Conservation (phyloP, 1,140 invertebrate genomes). For the Heliconius eleuchia region DNA sequence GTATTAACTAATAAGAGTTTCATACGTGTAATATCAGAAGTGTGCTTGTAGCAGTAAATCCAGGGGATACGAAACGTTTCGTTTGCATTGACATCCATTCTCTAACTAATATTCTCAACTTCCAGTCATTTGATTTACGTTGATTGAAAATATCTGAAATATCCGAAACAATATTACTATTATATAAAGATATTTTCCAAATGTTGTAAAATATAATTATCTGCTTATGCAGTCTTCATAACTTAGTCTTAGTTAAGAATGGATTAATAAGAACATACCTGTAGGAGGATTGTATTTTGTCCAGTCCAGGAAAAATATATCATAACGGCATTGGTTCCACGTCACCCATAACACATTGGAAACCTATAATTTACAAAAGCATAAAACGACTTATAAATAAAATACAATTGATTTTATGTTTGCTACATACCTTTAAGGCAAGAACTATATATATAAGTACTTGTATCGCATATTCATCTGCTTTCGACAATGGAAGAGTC, state of each 20-base stretch:
- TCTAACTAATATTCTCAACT: constrained; percentile 45
- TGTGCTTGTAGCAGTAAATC: constrained; percentile 45
- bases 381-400: neutral
- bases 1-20: constrained; percentile 3
- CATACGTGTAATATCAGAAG: constrained; percentile 59
- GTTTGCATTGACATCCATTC: constrained; percentile 61
- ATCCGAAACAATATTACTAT: neutral
- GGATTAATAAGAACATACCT: constrained; percentile 37
- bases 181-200: no score
- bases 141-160: constrained; percentile 20
- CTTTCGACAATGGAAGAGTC: constrained; percentile 53
- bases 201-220: no score
- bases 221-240: no score
- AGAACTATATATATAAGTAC: constrained; percentile 52
- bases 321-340: constrained; percentile 56
- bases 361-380: constrained; percentile 48
- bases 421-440: constrained; percentile 55
- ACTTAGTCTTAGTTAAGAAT: no score
- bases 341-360: constrained; percentile 61
- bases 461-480: constrained; percentile 55
- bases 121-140: constrained; percentile 45
- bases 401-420: no score
- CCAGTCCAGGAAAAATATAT: constrained; percentile 71
- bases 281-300: constrained; percentile 55
- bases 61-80: constrained; percentile 51